Percentiles rank a stretch among this genome's conserved stretches.
These are phyloP conservation scores for Stichodactyla helianthus DNA, from an alignment of 64 coral and sea anemone genomes.

Conservation along the genomic window DNA sequence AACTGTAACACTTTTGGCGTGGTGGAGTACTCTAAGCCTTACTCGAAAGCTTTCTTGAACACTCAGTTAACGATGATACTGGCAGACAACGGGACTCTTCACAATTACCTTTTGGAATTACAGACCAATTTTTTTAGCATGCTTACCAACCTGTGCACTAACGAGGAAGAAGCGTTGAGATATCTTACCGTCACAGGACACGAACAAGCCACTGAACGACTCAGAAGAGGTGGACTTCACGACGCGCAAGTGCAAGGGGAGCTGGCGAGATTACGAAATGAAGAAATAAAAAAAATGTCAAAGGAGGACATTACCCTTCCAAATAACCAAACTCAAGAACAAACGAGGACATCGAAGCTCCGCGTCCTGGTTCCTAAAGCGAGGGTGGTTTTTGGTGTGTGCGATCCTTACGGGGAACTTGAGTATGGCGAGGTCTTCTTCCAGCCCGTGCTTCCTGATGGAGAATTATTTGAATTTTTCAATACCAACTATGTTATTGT, in stretches of 20 bases:
- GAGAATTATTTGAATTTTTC: constrained; percentile 9
- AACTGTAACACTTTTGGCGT: constrained; percentile 74
- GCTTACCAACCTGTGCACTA: constrained; percentile 13
- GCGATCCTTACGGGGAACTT: constrained; percentile 46
- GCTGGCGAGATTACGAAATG: constrained; percentile 15
- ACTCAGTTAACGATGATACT: constrained; percentile 78
- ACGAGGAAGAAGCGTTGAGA: not conserved
- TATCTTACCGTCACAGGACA: constrained; percentile 47
- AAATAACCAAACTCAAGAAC: not conserved
- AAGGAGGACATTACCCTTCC: constrained; percentile 11
- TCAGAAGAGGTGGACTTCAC: constrained; percentile 14
- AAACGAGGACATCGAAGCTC: constrained; percentile 28
- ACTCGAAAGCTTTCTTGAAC: constrained; percentile 70
- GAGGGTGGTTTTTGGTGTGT: constrained; percentile 48
- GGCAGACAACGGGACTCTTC: constrained; percentile 58
- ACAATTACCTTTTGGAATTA: constrained; percentile 40
- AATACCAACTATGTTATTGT: constrained; percentile 33
- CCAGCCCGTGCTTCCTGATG: constrained; percentile 39
- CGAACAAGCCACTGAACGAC: not conserved
- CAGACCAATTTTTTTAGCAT: constrained; percentile 59
- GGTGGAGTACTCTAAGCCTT: constrained; percentile 82
- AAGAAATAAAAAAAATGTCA: constrained; percentile 46
- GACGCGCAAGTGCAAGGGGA: constrained; percentile 21
- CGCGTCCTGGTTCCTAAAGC: constrained; percentile 48
- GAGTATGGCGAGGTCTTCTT: constrained; percentile 54